Evolutionary conservation across 1,140 invertebrate genomes (phyloP).

Genomic region (Chironomus tepperi): DNA sequence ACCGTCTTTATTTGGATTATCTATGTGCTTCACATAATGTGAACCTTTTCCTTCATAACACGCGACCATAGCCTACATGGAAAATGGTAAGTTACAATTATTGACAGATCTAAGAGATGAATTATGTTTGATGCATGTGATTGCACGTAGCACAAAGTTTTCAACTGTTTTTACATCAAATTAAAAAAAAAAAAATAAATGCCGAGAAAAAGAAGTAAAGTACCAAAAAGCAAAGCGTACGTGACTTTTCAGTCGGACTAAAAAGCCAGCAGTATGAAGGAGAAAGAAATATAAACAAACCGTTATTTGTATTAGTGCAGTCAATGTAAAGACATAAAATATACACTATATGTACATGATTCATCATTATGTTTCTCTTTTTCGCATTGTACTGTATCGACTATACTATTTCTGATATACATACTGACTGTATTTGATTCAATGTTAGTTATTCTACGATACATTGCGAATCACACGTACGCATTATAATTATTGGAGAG

Average conservation of each 20-base stretch:
- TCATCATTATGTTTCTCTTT: not conserved
- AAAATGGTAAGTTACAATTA: not conserved
- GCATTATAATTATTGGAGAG: not conserved
- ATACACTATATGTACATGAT: not conserved
- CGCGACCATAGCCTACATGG: constrained; percentile 85
- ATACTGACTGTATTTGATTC: not conserved
- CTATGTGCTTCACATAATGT: constrained; percentile 92
- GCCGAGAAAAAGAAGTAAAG: not conserved
- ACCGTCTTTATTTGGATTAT: constrained; percentile 94
- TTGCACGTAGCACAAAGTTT: not conserved
- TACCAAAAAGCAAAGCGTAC: constrained; percentile 20
- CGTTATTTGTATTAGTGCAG: not conserved
- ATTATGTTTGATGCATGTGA: constrained; percentile 4
- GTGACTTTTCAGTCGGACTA: not conserved
- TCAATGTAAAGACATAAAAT: not conserved
- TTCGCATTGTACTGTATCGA: not conserved
- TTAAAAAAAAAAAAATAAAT: not conserved
- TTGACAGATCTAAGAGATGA: not conserved
- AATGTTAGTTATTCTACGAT: constrained; percentile 10
- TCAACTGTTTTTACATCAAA: not conserved
- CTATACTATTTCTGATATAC: no score
- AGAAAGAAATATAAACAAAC: constrained; percentile 20
- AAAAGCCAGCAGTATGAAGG: not conserved
- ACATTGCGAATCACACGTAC: constrained; percentile 19
- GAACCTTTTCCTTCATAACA: constrained; percentile 90